Conservation (phyloP, 2,888 invertebrate species). For the Cephalotes varians region DNA sequence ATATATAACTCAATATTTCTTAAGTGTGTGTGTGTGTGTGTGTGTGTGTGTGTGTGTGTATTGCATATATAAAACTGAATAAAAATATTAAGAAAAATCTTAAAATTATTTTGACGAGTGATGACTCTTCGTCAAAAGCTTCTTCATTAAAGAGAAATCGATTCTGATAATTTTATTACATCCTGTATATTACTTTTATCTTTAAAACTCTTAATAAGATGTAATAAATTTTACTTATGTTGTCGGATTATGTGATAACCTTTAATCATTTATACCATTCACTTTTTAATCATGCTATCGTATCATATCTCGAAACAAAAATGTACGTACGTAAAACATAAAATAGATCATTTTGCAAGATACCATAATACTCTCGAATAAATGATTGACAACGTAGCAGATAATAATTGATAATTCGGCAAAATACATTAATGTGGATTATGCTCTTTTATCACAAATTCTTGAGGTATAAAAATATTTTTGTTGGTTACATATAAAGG, state of each 20-base stretch:
- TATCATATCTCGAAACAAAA: conserved; percentile 14
- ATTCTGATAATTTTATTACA: background rate
- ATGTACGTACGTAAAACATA: background rate
- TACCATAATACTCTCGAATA: background rate
- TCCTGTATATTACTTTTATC: conserved; percentile 1
- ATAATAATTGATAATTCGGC: conserved; percentile 20
- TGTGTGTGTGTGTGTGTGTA: too few species aligned
- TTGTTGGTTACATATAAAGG: background rate
- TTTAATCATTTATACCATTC: conserved; percentile 9
- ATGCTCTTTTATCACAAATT: background rate
- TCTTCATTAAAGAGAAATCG: background rate
- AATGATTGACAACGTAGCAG: background rate
- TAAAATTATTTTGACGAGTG: conserved; percentile 10
- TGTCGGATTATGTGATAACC: background rate
- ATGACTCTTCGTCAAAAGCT: background rate
- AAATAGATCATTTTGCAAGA: conserved; percentile 13
- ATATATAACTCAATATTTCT: too few species aligned
- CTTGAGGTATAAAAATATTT: background rate
- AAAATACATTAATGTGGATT: conserved; percentile 9
- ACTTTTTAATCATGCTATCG: background rate
- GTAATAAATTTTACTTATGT: conserved; percentile 22
- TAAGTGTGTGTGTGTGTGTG: too few species aligned
- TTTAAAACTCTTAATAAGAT: conserved; percentile 12
- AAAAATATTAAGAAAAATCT: background rate
- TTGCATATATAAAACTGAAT: background rate